Evolutionary conservation across 2,797 vertebrate genomes (phyloP), one percentile per base, ranked within the genome.

Genomic region (Channallabes apus): DNA sequence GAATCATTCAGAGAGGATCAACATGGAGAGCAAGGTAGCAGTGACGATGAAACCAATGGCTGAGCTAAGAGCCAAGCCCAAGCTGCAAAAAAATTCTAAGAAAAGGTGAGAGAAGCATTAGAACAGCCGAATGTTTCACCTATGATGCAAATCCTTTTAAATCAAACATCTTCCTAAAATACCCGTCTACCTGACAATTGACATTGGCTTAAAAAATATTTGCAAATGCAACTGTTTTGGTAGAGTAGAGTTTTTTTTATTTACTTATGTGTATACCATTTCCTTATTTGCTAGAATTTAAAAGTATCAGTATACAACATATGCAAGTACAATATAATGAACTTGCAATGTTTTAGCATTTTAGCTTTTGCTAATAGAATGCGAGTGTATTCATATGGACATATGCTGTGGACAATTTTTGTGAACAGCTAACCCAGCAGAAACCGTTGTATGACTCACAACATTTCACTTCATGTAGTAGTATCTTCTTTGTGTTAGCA

Each of bases 1-100:
- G 97, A 99, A 98, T 92, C 98, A 99, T 88, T 93, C 96, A 83
- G 96, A 99, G 86, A 91, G 92, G 84, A 91, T 91, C 69, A 89
- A 86, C 41, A 87, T 93, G 90, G 94, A 94, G 86, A 89, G 92
- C 88, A 96, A 92, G 91, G 91, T 91, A 0, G 94, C 92, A 83
- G 91, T 91, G 35, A 87, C 86, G 27, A 87, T 93, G 88, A 94
- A 94, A 83, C 87, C 92, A 88, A 96, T 92, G 64, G 35, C 77
- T 8, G 51, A 83, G 46, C 51, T 59, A n/a, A 88, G 81, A 91
- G 90, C 91, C 0, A 95, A 97, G 91, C 88, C 93, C 84, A 97
- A 94, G 93, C 91, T 93, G 73, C 95, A 94, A 61, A 97, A 97
- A 90, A 93, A 93, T 59, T 89, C 93, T 88, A 98, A 97, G 94